Evolutionary conservation across 2,113 vertebrate genomes (phyloP).

Genomic region (Colius striatus): DNA sequence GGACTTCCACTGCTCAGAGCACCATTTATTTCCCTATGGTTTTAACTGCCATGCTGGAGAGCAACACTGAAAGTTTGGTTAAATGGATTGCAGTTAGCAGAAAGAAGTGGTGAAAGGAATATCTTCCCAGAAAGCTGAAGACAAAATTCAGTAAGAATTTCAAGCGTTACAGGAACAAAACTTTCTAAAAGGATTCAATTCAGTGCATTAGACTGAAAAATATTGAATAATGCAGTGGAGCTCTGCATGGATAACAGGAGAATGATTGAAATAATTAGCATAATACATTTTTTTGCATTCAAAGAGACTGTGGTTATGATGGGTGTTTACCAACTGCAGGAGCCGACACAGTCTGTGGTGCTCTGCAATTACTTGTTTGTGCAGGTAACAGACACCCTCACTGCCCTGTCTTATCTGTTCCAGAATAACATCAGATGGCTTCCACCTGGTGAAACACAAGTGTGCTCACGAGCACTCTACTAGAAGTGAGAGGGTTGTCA

Average conservation of each 20-base stretch:
- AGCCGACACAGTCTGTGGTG: neutral
- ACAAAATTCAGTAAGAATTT: neutral
- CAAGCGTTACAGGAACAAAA: neutral
- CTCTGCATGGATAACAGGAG: neutral
- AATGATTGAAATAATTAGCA: neutral
- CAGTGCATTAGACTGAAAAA: neutral
- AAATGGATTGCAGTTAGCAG: neutral
- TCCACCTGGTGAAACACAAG: neutral
- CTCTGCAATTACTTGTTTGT: neutral
- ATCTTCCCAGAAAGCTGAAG: neutral
- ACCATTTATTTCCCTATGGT: neutral
- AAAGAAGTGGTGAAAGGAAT: neutral
- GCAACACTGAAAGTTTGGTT: neutral
- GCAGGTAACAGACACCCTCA: neutral
- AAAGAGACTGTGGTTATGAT: neutral
- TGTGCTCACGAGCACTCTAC: neutral
- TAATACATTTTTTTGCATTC: neutral
- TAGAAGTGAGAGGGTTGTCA: neutral
- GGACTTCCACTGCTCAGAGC: neutral
- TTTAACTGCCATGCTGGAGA: neutral
- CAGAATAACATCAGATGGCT: neutral
- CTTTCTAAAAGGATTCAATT: neutral
- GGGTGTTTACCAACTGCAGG: neutral
- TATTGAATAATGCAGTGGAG: neutral
- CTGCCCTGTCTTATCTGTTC: neutral